These are phyloP conservation scores for Spilogale gracilis DNA, from an alignment of 2,113 vertebrate genomes.

Conservation along the genomic window DNA sequence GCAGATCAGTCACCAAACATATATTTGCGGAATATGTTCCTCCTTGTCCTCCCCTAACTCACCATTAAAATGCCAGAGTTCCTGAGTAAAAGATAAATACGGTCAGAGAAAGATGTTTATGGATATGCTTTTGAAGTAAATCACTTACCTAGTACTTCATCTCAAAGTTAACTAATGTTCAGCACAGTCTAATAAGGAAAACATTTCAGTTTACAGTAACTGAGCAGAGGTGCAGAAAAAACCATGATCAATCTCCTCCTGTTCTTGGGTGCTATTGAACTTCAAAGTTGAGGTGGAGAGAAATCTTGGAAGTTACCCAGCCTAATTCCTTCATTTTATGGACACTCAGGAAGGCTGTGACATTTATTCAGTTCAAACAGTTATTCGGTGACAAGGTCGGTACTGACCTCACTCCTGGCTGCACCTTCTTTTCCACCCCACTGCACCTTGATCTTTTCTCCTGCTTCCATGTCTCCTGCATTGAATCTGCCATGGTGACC, in stretches of 20 bases:
- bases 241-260: not conserved
- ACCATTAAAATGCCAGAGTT: not conserved
- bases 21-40: not conserved
- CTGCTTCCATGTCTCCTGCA: not conserved
- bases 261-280: not conserved
- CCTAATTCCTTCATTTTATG: not conserved
- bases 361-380: not conserved
- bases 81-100: not conserved
- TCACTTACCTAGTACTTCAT: not conserved
- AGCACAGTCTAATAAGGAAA: not conserved
- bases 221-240: not conserved
- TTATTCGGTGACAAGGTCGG: not conserved
- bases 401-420: not conserved
- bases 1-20: not conserved
- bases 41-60: not conserved
- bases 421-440: not conserved
- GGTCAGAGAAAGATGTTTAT: not conserved
- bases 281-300: not conserved
- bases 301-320: not conserved
- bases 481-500: not conserved
- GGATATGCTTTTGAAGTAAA: not conserved
- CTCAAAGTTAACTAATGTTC: not conserved
- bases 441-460: not conserved
- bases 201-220: not conserved
- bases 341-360: not conserved